Percentiles rank a stretch among this genome's conserved stretches.
phyloP scores from a whole-genome alignment of 2,797 vertebrate species.

The Harpagifer antarcticus region DNA sequence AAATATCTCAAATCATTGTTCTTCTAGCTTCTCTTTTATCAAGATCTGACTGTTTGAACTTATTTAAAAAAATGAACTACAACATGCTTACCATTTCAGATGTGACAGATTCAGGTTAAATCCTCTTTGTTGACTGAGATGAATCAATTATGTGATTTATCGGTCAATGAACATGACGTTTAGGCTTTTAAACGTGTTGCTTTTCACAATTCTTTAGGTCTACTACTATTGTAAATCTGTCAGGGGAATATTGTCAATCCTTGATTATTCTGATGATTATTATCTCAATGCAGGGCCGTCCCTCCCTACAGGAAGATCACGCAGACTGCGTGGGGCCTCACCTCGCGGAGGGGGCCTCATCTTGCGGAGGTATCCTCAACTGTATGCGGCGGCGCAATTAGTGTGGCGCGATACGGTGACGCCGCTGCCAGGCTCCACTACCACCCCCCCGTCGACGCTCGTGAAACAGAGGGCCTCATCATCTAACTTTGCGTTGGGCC shows the following conservation, averaged over 20 bases:
- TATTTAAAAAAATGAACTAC: background rate
- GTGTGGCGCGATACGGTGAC: too few species aligned
- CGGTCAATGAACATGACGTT: background rate
- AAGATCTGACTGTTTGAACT: background rate
- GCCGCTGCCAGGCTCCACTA: too few species aligned
- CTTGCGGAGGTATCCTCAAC: too few species aligned
- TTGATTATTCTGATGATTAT: background rate
- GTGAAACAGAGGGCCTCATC: too few species aligned
- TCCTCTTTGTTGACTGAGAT: slow-evolving; percentile 1
- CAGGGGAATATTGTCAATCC: too few species aligned
- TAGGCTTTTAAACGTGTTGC: background rate
- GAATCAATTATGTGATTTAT: background rate
- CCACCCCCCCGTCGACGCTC: too few species aligned
- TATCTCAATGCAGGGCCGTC: background rate
- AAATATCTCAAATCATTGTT: slow-evolving; percentile 43
- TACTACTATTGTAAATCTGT: too few species aligned
- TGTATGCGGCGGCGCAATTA: too few species aligned
- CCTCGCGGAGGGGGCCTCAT: too few species aligned
- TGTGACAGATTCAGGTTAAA: background rate
- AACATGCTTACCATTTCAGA: background rate
- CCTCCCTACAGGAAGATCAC: too few species aligned
- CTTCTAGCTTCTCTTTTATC: background rate
- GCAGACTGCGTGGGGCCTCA: too few species aligned
- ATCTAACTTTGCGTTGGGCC: too few species aligned
- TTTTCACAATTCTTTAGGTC: background rate